Conservation (phyloP, 1,140 invertebrate species). For the Macrotrachela quadricornifera region DNA sequence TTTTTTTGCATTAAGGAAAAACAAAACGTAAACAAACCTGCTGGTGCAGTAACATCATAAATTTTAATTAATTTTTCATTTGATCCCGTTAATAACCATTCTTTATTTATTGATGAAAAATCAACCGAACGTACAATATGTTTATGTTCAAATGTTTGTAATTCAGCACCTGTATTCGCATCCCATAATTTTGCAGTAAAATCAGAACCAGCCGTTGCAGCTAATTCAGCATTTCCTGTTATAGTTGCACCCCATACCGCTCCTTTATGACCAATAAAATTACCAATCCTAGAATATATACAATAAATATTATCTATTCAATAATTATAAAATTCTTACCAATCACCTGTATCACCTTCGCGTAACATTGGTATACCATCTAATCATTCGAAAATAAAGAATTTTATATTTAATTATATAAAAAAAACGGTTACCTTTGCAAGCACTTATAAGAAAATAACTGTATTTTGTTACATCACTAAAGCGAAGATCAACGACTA, state of each 20-base stretch:
- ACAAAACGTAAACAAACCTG: constrained; percentile 35
- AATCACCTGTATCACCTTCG: constrained; percentile 90
- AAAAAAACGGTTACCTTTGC: constrained; percentile 58
- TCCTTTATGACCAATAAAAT: constrained; percentile 91
- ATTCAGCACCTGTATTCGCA: constrained; percentile 64
- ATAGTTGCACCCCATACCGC: constrained; percentile 91
- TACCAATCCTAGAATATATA: constrained; percentile 44
- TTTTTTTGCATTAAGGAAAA: neutral
- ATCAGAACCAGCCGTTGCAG: constrained; percentile 82
- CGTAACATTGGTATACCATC: constrained; percentile 94
- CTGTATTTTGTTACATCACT: constrained; percentile 71
- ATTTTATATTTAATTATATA: neutral
- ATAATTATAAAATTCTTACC: neutral
- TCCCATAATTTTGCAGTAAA: constrained; percentile 83
- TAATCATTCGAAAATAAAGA: too few species aligned
- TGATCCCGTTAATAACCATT: constrained; percentile 55
- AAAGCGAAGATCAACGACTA: constrained; percentile 77
- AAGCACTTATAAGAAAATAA: constrained; percentile 84
- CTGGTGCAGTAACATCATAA: constrained; percentile 68
- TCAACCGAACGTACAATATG: constrained; percentile 89
- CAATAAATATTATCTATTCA: too few species aligned
- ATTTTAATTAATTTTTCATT: constrained; percentile 78
- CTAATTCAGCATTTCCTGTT: constrained; percentile 62
- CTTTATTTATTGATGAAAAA: constrained; percentile 55
- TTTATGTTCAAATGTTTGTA: constrained; percentile 78